Conservation (phyloP, 2,888 invertebrate genomes). For the Meiosimyza platycephala region DNA sequence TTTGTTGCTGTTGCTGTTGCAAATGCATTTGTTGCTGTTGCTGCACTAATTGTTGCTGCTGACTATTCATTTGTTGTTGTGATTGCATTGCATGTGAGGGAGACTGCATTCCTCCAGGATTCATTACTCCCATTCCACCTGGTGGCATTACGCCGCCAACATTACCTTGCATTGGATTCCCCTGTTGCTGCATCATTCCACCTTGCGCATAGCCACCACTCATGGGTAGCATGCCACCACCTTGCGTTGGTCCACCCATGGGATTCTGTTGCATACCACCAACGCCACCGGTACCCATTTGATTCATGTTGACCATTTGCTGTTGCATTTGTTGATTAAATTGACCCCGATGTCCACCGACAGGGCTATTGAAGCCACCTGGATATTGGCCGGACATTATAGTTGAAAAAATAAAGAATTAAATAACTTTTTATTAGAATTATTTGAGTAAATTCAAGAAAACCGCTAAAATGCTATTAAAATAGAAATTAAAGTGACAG, state of each 20-base stretch:
- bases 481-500: neutral
- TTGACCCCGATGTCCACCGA: slow-evolving; percentile 55
- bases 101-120: slow-evolving; percentile 44
- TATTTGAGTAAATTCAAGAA: no score
- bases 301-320: slow-evolving; percentile 50
- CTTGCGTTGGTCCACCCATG: slow-evolving; percentile 36
- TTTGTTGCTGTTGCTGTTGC: slow-evolving; percentile 45
- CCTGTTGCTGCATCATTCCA: slow-evolving; percentile 38
- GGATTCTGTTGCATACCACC: slow-evolving; percentile 46
- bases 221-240: slow-evolving; percentile 42
- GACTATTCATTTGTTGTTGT: slow-evolving; percentile 45
- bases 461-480: neutral
- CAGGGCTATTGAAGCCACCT: slow-evolving; percentile 54
- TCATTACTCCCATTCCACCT: slow-evolving; percentile 48
- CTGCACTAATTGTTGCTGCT: slow-evolving; percentile 49
- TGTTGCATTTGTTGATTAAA: slow-evolving; percentile 52
- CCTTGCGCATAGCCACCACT: slow-evolving; percentile 33
- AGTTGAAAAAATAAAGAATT: neutral
- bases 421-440: no score
- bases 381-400: slow-evolving; percentile 60
- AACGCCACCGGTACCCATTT: slow-evolving; percentile 49
- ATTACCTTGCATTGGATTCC: slow-evolving; percentile 41
- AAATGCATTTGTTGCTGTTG: slow-evolving; percentile 56
- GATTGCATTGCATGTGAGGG: slow-evolving; percentile 45
- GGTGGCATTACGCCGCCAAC: slow-evolving; percentile 34